These are phyloP conservation scores for Taenioides sp. DNA, from an alignment of 2,797 vertebrate genomes.

Conservation along the genomic window DNA sequence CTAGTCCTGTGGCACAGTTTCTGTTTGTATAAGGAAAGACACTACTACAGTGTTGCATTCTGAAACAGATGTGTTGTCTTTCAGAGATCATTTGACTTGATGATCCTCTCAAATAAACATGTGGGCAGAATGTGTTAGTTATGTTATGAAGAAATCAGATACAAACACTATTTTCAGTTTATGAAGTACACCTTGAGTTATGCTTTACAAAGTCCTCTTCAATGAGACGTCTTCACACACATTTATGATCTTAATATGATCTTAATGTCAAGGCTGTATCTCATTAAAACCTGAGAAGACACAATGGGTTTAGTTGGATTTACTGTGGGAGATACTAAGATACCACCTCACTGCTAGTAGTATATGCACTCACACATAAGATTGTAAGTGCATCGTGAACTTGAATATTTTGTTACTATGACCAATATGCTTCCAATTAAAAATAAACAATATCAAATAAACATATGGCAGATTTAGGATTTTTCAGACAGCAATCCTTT, in stretches of 20 bases:
- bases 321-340: neutral
- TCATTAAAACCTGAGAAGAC: neutral
- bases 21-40: neutral
- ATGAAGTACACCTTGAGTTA: neutral
- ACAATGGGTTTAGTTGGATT: neutral
- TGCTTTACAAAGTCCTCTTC: neutral
- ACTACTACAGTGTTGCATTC: neutral
- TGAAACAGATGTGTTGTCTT: neutral
- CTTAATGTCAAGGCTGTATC: neutral
- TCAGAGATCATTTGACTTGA: neutral
- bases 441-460: neutral
- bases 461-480: neutral
- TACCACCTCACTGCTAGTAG: neutral
- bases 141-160: neutral
- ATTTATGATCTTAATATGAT: neutral
- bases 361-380: neutral
- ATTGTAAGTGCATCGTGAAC: neutral
- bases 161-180: neutral
- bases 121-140: conserved; percentile 2
- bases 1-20: too few relatives aligned
- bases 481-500: neutral
- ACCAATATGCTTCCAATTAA: neutral
- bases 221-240: neutral
- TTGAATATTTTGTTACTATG: neutral
- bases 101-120: neutral